These are phyloP conservation scores for Zele albiditarsus DNA, from an alignment of 2,888 invertebrate species.

Conservation along the genomic window DNA sequence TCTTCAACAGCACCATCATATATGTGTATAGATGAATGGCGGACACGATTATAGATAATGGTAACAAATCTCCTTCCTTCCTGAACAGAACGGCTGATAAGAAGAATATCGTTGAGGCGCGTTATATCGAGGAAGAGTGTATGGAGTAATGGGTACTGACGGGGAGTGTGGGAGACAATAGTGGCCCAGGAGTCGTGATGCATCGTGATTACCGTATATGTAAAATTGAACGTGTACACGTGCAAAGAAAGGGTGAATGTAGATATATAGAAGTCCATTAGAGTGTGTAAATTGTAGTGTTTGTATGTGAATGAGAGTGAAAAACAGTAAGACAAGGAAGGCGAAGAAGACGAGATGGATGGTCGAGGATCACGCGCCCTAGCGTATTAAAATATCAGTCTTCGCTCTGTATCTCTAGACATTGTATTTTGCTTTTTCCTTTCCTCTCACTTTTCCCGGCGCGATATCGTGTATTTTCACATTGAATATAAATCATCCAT, in stretches of 20 bases:
- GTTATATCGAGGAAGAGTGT: background rate
- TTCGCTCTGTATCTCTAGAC: background rate
- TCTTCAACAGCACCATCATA: too few species aligned
- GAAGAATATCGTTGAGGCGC: constrained; percentile 21
- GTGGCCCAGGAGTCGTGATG: constrained; percentile 49
- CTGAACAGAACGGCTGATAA: constrained; percentile 68
- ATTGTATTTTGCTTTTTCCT: too few species aligned
- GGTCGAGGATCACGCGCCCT: constrained; percentile 71
- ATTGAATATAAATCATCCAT: too few species aligned
- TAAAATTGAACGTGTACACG: constrained; percentile 70
- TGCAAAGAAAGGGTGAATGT: constrained; percentile 52
- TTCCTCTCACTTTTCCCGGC: too few species aligned
- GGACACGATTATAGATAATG: constrained; percentile 68
- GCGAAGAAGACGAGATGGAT: constrained; percentile 65
- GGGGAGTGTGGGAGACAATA: constrained; percentile 21
- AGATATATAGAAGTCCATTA: background rate
- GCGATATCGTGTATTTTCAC: too few species aligned
- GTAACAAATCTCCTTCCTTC: constrained; percentile 73
- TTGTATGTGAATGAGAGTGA: background rate
- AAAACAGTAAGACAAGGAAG: background rate
- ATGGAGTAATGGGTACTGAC: background rate
- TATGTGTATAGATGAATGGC: constrained; percentile 23
- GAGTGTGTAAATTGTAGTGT: constrained; percentile 25
- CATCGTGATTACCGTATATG: constrained; percentile 71
- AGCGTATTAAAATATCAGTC: constrained; percentile 71